Conservation (phyloP, 2,888 invertebrate genomes). For the Drosophila pegasa region DNA sequence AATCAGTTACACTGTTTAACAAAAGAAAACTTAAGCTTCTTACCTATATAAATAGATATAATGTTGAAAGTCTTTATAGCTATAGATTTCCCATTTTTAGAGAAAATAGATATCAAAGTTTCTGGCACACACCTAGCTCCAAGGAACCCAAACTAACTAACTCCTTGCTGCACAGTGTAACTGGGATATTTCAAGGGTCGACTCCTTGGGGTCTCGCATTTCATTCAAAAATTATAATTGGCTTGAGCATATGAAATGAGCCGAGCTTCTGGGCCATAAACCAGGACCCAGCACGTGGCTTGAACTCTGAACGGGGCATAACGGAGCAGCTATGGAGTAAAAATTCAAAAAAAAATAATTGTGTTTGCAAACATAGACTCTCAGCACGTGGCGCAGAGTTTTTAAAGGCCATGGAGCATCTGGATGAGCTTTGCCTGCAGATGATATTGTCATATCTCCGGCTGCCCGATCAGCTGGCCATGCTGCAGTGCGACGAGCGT, state of each 20-base stretch:
- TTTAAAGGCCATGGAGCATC: conserved; percentile 52
- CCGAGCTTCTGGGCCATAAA: background rate
- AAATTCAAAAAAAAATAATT: conserved; percentile 14
- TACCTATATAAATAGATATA: background rate
- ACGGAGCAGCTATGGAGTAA: conserved; percentile 19
- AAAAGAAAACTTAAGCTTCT: no score
- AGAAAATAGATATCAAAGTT: no score
- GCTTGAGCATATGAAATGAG: background rate
- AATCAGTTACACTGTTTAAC: background rate
- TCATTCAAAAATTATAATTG: background rate
- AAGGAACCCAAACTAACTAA: background rate
- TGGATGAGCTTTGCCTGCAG: conserved; percentile 66
- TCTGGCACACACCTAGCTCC: no score
- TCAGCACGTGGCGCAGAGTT: background rate
- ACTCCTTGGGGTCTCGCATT: background rate
- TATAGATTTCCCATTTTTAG: background rate
- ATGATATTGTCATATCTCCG: conserved; percentile 43
- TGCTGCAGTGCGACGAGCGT: conserved; percentile 56
- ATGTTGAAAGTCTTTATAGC: background rate
- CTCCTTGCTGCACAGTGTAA: background rate
- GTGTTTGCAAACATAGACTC: conserved; percentile 4
- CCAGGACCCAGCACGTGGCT: background rate
- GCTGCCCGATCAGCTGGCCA: conserved; percentile 60
- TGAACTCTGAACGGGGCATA: background rate
- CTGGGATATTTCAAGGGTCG: background rate